Evolutionary conservation across 2,113 vertebrate genomes (phyloP).

Genomic region (Urocolius indicus): DNA sequence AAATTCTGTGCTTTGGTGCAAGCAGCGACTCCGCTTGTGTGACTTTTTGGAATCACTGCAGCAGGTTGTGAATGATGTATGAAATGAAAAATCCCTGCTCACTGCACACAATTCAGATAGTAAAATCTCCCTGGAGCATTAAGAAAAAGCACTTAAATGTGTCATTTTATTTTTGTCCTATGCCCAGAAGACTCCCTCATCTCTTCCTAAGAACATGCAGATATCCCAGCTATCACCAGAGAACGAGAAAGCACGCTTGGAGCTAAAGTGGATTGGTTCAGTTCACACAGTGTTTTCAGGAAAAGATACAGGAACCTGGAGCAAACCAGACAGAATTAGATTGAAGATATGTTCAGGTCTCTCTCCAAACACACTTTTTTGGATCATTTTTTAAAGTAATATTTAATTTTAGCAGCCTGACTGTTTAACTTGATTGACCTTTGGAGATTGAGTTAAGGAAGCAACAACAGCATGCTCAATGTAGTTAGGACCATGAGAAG

Average conservation of each 20-base stretch:
- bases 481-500: neutral
- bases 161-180: constrained; percentile 60
- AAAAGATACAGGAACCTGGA: neutral
- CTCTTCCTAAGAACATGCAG: neutral
- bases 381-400: constrained; percentile 49
- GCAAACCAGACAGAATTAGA: constrained; percentile 26
- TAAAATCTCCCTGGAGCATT: constrained; percentile 57
- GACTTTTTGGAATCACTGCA: constrained; percentile 50
- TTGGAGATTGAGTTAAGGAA: constrained; percentile 47
- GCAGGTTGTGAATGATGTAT: constrained; percentile 65
- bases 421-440: constrained; percentile 64
- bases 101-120: constrained; percentile 51
- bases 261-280: neutral
- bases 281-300: neutral
- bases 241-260: neutral
- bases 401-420: constrained; percentile 52
- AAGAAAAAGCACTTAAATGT: constrained; percentile 44
- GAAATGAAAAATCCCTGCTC: constrained; percentile 68
- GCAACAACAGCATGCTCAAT: constrained; percentile 10
- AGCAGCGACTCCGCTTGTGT: neutral
- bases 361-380: constrained; percentile 1
- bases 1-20: constrained; percentile 19
- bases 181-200: constrained; percentile 35
- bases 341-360: neutral
- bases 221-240: constrained; percentile 10